phyloP scores from a whole-genome alignment of 2,113 vertebrate genomes.

The Tenebrosternarchus preto region DNA sequence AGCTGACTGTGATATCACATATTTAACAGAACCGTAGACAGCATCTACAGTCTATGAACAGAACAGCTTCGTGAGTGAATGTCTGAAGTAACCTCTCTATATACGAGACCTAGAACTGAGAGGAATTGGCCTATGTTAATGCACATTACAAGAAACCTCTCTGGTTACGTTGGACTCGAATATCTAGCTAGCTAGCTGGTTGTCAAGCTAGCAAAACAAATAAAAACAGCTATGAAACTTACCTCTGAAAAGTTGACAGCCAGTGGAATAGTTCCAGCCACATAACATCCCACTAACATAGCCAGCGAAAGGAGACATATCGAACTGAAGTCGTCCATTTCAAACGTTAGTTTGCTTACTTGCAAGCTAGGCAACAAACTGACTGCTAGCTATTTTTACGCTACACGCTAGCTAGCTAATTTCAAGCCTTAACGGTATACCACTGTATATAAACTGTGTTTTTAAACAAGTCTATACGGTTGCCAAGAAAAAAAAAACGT shows the following conservation, averaged over 20 bases:
- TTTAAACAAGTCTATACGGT: too few species aligned
- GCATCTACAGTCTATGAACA: too few species aligned
- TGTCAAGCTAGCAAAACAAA: neutral
- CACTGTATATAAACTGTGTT: neutral
- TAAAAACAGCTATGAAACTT: constrained; percentile 57
- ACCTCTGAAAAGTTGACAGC: constrained; percentile 99
- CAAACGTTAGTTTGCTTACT: neutral
- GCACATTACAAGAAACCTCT: too few species aligned
- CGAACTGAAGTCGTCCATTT: constrained; percentile 93
- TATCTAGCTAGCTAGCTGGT: neutral
- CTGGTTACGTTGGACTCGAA: too few species aligned
- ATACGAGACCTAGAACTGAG: too few species aligned
- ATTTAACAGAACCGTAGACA: neutral
- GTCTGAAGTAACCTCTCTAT: too few species aligned
- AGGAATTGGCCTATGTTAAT: too few species aligned
- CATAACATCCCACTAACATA: constrained; percentile 96
- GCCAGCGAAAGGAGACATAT: constrained; percentile 92
- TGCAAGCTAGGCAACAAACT: neutral
- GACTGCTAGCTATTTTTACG: neutral
- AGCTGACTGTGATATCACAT: neutral
- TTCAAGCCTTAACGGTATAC: neutral
- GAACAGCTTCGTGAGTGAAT: too few species aligned
- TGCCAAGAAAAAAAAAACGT: too few species aligned
- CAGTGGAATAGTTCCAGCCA: constrained; percentile 93
- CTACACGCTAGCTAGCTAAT: neutral